Base-by-base conservation (phyloP, 2,797 vertebrate species). In the Ctenopoma kingsleyae region DNA sequence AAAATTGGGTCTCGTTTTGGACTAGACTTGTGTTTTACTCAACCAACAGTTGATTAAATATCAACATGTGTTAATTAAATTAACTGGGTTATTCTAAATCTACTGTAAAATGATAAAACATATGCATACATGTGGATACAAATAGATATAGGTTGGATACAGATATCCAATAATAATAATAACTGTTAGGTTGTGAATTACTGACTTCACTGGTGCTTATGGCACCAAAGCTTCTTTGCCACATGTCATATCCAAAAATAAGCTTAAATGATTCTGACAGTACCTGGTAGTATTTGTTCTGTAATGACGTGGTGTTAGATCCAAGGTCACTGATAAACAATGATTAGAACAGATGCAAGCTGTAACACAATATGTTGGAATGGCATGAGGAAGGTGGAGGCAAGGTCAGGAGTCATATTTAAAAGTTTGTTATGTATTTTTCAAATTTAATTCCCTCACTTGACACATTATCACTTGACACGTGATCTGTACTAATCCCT, bases 291-390 rank as follows among this genome's bases (percentile, higher is more conserved):
- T 40, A 40, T 40, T 36, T 56, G 48, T 54, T 27, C 30, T 59
- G 67, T 32, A 25, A 38, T 15, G 65, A 22, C 47, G 38, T 25
- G n/a, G 13, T 49, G 50, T 70, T 32, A n/a, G 27, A 27, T 38
- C 61, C 69, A 92, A 93, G 92, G 92, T 92, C 88, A 78, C 50
- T 22, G 40, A 46, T 73, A 66, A 80, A 88, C 71, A 77, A 64
- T 67, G 35, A 71, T 40, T 16, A 46, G n/a, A 57, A 47, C 51
- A 56, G 59, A 74, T 67, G 71, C 51, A 53, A 56, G 32, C 48
- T 58, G 90, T 78, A 91, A 93, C 85, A 58, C 0, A 40, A 92
- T 67, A 81, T 55, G 15, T 15, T 17, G 52, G 60, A 79, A 72
- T 64, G 38, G 19, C 12, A 43, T 4, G 1, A 67, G 40, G 51